Conservation (phyloP, 2,113 vertebrate species). For the Ictalurus furcatus region DNA sequence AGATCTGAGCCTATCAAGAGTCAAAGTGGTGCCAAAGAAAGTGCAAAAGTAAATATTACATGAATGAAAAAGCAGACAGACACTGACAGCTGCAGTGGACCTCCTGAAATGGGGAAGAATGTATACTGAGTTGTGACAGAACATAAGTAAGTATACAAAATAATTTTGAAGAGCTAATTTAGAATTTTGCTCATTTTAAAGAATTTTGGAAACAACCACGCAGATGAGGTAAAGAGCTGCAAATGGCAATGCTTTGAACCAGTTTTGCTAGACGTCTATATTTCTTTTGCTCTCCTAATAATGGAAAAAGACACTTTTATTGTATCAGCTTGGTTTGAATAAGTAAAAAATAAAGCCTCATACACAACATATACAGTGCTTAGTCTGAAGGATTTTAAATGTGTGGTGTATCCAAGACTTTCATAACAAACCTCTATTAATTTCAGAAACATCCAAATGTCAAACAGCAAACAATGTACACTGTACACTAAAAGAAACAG, state of each 20-base stretch:
- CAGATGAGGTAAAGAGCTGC: background rate
- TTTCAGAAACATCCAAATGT: background rate
- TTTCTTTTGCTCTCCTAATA: background rate
- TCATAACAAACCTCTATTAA: background rate
- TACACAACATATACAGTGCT: background rate
- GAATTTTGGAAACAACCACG: background rate
- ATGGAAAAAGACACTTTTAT: background rate
- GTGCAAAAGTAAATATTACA: too few relatives aligned
- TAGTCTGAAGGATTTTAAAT: background rate
- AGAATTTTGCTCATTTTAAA: background rate
- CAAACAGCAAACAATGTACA: background rate
- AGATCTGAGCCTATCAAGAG: background rate
- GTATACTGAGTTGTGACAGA: background rate
- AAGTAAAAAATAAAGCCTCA: background rate
- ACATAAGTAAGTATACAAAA: background rate
- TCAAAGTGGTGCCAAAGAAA: background rate
- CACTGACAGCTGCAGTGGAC: background rate
- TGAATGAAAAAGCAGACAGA: too few relatives aligned
- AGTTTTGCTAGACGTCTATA: background rate
- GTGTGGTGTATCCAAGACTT: background rate
- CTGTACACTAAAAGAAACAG: too few relatives aligned
- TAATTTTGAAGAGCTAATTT: background rate
- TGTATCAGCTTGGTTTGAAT: background rate
- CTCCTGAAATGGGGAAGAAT: background rate
- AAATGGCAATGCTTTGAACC: background rate